Percentiles rank a stretch among this genome's conserved stretches.
These are phyloP conservation scores for Clarias fuscus DNA, from an alignment of 2,797 vertebrate genomes.

Conservation along the genomic window DNA sequence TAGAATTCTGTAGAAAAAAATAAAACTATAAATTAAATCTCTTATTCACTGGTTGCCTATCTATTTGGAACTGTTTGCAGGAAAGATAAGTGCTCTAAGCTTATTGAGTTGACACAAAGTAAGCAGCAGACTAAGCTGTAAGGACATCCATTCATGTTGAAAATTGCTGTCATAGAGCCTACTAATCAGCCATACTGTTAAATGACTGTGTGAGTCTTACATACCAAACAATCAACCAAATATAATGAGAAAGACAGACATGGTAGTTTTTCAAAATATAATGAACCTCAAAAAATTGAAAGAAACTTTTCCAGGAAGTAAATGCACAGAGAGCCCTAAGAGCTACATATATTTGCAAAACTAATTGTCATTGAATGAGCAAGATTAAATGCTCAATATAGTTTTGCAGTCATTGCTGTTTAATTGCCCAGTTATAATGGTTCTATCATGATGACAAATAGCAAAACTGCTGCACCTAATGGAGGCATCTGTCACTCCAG, in stretches of 20 bases:
- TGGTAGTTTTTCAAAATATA: background rate
- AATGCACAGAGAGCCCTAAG: background rate
- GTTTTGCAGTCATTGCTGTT: background rate
- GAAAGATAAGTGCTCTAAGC: conserved; percentile 10
- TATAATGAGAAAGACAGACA: background rate
- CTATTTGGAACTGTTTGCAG: background rate
- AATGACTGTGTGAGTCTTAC: conserved; percentile 13
- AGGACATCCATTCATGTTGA: conserved; percentile 34
- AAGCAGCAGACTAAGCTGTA: conserved; percentile 25
- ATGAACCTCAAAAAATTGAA: background rate
- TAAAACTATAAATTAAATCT: conserved; percentile 9
- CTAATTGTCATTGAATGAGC: background rate
- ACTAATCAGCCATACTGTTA: conserved; percentile 38
- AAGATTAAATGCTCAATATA: conserved; percentile 10
- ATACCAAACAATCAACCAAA: background rate
- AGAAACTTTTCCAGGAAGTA: background rate
- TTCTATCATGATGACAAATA: background rate
- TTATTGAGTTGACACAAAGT: background rate
- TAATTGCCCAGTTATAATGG: background rate
- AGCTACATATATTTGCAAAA: background rate
- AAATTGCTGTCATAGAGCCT: conserved; percentile 36
- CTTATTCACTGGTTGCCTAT: background rate
- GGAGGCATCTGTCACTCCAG: background rate
- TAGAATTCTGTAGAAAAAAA: background rate
- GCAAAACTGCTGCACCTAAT: background rate